Base-by-base conservation (phyloP, 2,888 invertebrate species). In the Allacma fusca region DNA sequence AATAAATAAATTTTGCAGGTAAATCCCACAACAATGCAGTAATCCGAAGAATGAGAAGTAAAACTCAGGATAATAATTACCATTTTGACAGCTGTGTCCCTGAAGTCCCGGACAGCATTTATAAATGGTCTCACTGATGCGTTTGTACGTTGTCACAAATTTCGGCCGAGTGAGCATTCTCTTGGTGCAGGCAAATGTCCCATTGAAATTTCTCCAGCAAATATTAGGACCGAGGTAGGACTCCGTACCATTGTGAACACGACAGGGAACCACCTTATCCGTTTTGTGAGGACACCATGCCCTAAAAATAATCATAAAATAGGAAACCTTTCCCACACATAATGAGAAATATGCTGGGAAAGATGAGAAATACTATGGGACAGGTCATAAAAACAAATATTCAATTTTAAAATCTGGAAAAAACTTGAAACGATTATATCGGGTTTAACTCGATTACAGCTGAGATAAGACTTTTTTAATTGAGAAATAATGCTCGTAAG, bases 101-200 rank as follows among this genome's bases (percentile, higher is more conserved):
- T 79, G 75, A 68, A 80, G 34, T n/a, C 83, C 84, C 2, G 85
- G 85, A 67, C 85, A 85, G 75, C 85, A 85, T 64, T 81, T 84
- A 73, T 83, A 84, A 64, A 80, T 80, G 9, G 84, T 84, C 71
- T 85, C 84, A 74, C 76, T 76, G 7, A 85, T 80, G 28, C 81
- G 83, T 68, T 84, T 85, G 78, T 79, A 84, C 0, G 83, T 81
- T 7, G 81, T 84, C 26, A 81, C 78, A 65, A 80, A 84, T 26
- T 81, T 80, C 1, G 85, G 84, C 40, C 84, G 75, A 44, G 77
- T 79, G 69, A 83, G 70, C n/a, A 83, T 82, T 78, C 85, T 83
- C 76, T 79, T 79, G n/a, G 78, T 76, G 69, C 81, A 79, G 70
- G 65, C 43, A 78, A 79, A 5, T 59, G 81, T 79, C 0, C 82